Conservation (phyloP, 2,797 vertebrate species). For the Hydrocynus forskahlii region DNA sequence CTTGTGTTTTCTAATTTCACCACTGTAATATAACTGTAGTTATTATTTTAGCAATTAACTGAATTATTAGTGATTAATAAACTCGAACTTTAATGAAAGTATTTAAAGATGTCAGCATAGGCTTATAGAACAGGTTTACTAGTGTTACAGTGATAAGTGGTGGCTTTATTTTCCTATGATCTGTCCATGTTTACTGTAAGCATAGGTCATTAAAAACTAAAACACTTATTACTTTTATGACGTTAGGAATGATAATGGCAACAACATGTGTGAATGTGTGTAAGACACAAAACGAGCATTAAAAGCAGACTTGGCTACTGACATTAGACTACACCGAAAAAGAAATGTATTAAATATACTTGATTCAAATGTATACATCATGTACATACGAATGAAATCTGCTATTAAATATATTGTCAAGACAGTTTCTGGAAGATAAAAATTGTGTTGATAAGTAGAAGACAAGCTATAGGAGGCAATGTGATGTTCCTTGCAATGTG, state of each 20-base stretch:
- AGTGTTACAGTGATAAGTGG: not conserved
- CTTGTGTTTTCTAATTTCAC: not conserved
- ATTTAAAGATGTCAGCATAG: not conserved
- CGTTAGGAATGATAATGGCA: not conserved
- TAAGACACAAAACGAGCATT: not conserved
- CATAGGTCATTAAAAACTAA: not conserved
- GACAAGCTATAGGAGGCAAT: no score
- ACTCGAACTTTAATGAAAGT: not conserved
- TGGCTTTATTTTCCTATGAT: not conserved
- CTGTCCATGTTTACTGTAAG: slow-evolving; percentile 17
- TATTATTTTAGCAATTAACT: not conserved
- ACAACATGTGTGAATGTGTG: not conserved
- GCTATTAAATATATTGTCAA: no score
- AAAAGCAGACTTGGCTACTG: not conserved
- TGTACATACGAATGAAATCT: no score
- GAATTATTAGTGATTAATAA: not conserved
- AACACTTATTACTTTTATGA: not conserved
- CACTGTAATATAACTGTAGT: not conserved
- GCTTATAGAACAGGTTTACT: not conserved
- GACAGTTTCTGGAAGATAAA: no score
- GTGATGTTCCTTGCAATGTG: no score
- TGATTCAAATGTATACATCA: not conserved
- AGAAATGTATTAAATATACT: not conserved
- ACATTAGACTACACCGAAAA: not conserved
- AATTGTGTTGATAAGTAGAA: no score